Conservation (phyloP, 2,797 vertebrate genomes). For the Rhinophrynus dorsalis region DNA sequence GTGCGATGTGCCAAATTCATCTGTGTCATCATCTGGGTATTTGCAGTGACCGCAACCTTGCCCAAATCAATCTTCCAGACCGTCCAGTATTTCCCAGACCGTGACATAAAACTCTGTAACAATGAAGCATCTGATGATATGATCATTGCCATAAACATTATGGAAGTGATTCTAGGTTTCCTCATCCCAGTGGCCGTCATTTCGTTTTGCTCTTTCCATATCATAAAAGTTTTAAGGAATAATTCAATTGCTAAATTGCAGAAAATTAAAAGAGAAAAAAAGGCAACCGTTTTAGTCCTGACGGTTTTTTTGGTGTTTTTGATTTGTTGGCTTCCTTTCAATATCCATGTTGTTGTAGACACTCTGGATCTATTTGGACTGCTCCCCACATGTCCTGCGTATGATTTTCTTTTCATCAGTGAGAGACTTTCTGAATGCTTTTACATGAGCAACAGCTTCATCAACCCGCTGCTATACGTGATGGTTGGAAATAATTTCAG, state of each 20-base stretch:
- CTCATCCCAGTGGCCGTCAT: slow-evolving; percentile 76
- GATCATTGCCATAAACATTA: slow-evolving; percentile 71
- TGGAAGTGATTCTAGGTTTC: slow-evolving; percentile 76
- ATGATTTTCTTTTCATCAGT: slow-evolving; percentile 62
- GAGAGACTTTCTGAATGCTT: slow-evolving; percentile 71
- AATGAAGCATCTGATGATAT: slow-evolving; percentile 72
- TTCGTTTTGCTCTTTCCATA: slow-evolving; percentile 73
- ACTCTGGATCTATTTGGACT: slow-evolving; percentile 60
- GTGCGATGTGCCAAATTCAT: slow-evolving; percentile 69
- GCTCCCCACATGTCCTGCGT: slow-evolving; percentile 59
- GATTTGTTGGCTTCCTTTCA: slow-evolving; percentile 83
- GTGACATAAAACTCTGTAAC: slow-evolving; percentile 68
- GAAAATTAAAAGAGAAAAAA: slow-evolving; percentile 69
- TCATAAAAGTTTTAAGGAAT: slow-evolving; percentile 68
- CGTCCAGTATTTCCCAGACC: slow-evolving; percentile 45
- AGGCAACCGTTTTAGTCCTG: slow-evolving; percentile 74
- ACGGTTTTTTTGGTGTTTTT: slow-evolving; percentile 76
- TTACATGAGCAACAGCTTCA: slow-evolving; percentile 82
- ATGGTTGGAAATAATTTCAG: slow-evolving; percentile 85
- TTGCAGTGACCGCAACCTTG: slow-evolving; percentile 73
- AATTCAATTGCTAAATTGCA: slow-evolving; percentile 66
- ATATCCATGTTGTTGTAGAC: slow-evolving; percentile 76
- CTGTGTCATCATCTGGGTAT: slow-evolving; percentile 77
- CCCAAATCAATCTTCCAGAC: slow-evolving; percentile 75
- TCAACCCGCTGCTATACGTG: slow-evolving; percentile 87